Conservation (phyloP, 2,888 invertebrate genomes). For the Orchestes rusci region DNA sequence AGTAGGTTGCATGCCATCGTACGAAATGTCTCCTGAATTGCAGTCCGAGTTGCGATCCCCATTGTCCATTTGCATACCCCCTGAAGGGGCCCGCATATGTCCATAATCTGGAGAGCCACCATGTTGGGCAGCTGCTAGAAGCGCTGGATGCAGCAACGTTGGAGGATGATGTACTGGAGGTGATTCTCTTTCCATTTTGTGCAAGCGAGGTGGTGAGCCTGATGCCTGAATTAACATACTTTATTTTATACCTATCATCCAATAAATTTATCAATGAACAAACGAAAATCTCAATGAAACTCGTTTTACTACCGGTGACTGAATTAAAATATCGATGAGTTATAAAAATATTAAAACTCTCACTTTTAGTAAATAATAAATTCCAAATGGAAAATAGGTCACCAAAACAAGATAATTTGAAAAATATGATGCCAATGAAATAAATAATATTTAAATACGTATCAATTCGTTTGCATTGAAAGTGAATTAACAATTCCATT, state of each 20-base stretch:
- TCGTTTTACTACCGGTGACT: no score
- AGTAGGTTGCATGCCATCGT: constrained; percentile 90
- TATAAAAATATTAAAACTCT: constrained; percentile 13
- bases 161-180: constrained; percentile 80
- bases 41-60: constrained; percentile 84
- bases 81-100: constrained; percentile 52
- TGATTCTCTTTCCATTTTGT: constrained; percentile 68
- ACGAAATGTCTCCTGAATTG: constrained; percentile 84
- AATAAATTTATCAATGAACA: no score
- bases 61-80: constrained; percentile 61
- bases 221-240: constrained; percentile 42
- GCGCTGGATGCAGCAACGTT: constrained; percentile 77
- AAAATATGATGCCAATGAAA: constrained; percentile 7
- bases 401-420: constrained; percentile 9
- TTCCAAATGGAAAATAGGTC: constrained; percentile 15
- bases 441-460: constrained; percentile 16
- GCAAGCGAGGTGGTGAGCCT: constrained; percentile 58
- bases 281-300: constrained; percentile 1
- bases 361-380: constrained; percentile 9
- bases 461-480: constrained; percentile 16
- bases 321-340: constrained; percentile 1
- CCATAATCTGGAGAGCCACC: constrained; percentile 75
- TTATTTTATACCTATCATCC: neutral
- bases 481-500: constrained; percentile 10
- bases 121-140: constrained; percentile 76